Evolutionary conservation across 2,888 invertebrate species (phyloP).

Genomic region (Coenonympha glycerion): DNA sequence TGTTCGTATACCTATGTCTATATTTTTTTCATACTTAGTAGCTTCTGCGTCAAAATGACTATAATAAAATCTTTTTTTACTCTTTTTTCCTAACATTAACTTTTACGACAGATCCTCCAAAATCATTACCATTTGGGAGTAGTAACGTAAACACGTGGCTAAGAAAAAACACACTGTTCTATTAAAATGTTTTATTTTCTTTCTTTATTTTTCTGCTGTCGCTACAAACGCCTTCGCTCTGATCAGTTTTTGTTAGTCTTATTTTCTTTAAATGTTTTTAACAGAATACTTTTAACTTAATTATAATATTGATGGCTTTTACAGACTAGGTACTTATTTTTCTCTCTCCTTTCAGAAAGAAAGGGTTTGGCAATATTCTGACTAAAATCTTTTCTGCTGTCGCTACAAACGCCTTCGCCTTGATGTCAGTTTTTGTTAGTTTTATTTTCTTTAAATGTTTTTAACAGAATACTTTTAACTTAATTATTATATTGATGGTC

Average conservation of each 20-base stretch:
- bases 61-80: conserved; percentile 1
- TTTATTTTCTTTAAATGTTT: conserved; percentile 6
- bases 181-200: conserved; percentile 25
- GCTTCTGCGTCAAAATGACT: not conserved
- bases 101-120: conserved; percentile 20
- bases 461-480: not conserved
- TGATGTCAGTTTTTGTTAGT: conserved; percentile 16
- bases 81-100: conserved; percentile 15
- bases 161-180: conserved; percentile 20
- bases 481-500: not conserved
- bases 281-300: conserved; percentile 1
- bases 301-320: not conserved
- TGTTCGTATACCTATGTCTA: too few species aligned
- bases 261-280: not conserved
- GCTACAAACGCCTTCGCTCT: conserved; percentile 26
- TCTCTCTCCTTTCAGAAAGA: too few species aligned
- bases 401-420: conserved; percentile 27
- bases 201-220: conserved; percentile 21
- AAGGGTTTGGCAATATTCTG: too few species aligned
- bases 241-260: conserved; percentile 17
- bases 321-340: not conserved
- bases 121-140: conserved; percentile 18
- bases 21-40: too few species aligned
- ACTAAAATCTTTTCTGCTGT: conserved; percentile 24
- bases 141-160: conserved; percentile 24